Percentiles rank a stretch among this genome's conserved stretches.
phyloP scores from a whole-genome alignment of 2,888 invertebrate species.

The Diarsia brunnea region DNA sequence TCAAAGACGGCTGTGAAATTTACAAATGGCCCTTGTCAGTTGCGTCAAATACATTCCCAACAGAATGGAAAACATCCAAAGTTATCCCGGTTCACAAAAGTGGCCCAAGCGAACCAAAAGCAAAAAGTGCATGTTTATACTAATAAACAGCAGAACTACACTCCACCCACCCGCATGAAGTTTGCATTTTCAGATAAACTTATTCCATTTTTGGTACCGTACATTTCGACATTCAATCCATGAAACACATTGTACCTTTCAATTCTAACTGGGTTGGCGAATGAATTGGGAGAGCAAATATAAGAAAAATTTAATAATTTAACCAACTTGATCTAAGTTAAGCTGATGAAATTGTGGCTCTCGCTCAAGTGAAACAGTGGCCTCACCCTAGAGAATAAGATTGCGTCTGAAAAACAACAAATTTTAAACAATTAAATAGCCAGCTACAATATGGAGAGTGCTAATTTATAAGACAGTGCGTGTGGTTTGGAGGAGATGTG shows the following conservation, averaged over 20 bases:
- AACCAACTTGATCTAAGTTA: background rate
- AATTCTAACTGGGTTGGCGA: background rate
- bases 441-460: background rate
- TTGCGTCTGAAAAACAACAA: background rate
- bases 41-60: too few species aligned
- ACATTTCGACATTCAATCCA: constrained; percentile 6
- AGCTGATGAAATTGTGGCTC: background rate
- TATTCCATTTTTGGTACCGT: background rate
- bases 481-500: constrained; percentile 12
- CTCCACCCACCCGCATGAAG: background rate
- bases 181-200: constrained; percentile 6
- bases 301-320: background rate
- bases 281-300: background rate
- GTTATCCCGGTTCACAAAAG: too few species aligned
- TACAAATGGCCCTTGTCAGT: too few species aligned
- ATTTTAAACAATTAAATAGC: background rate
- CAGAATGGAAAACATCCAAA: too few species aligned
- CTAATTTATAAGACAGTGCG: constrained; percentile 9
- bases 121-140: too few species aligned
- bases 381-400: background rate
- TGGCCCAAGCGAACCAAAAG: too few species aligned
- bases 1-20: too few species aligned
- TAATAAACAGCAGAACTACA: background rate
- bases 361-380: background rate
- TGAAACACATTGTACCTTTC: background rate